A percentile compares a stretch with the other conserved stretches of the same genome.
Conservation (phyloP, 2,797 vertebrate genomes). For the Kryptopterus vitreolus region DNA sequence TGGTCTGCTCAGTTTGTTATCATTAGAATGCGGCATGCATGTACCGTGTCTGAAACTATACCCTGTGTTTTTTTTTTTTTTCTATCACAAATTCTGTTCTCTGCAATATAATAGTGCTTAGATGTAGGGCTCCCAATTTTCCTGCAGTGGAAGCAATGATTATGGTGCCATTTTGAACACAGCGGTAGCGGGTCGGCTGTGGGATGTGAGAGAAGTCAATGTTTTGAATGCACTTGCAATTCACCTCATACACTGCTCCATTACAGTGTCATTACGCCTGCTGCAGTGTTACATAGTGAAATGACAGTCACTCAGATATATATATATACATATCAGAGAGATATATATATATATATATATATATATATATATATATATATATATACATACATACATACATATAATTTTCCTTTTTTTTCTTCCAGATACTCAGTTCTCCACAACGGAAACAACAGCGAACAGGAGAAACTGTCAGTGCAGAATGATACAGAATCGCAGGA, state of each 20-base stretch:
- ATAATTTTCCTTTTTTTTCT: neutral
- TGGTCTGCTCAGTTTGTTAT: neutral
- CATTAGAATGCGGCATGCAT: neutral
- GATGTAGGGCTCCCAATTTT: neutral
- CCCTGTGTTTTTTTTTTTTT: neutral
- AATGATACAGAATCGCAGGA: slow-evolving; percentile 84
- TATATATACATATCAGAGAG: too few species aligned
- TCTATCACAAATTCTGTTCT: slow-evolving; percentile 14
- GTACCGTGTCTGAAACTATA: neutral
- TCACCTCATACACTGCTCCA: neutral
- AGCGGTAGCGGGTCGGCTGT: neutral
- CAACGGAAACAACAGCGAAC: slow-evolving; percentile 83
- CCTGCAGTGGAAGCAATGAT: neutral
- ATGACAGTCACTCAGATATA: neutral
- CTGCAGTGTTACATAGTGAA: neutral
- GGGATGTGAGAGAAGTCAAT: neutral
- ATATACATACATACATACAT: too few species aligned
- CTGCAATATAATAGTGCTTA: neutral
- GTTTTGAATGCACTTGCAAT: slow-evolving; percentile 8
- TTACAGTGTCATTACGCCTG: neutral
- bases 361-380: too few species aligned
- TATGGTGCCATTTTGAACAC: slow-evolving; percentile 12
- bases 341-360: too few species aligned
- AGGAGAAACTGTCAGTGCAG: slow-evolving; percentile 83
- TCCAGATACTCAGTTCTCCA: slow-evolving; percentile 87